Base-by-base conservation (phyloP, 2,113 vertebrate genomes). In the Pterophyllum scalare region DNA sequence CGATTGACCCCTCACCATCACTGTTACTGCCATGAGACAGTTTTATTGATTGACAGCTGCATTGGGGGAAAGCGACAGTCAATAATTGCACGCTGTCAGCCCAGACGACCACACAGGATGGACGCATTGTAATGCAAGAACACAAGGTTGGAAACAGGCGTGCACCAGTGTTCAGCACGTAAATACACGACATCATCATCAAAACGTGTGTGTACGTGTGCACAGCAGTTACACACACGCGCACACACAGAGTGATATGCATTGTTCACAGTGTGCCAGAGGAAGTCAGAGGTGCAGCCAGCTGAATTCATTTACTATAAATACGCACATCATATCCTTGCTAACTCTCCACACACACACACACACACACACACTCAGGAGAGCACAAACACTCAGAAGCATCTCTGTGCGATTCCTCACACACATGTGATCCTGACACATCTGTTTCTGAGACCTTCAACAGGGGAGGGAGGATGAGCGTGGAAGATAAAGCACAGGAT, bases 221-320 rank as follows among this genome's bases (percentile, higher is more conserved):
- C 9, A 7, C 26, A 70, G 17, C 54, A 75, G 70, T n/a, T n/a
- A 70, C 38, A 62, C 82, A 43, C 59, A 20, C 49, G 20, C 59
- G 1, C 10, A 59, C 20, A 38, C n/a, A 58, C 56, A 78, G 49
- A 83, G 54, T 61, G 52, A 59, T 46, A 31, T 49, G 75, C 38
- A 72, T 59, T 79, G 86, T 83, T 87, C 80, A 24, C 38, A 46
- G 76, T 28, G 52, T 70, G 78, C 75, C 62, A 81, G 28, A 83
- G 81, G 79, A 90, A 92, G 85, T 87, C 89, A 82, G 61, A 88
- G 76, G 84, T 79, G 79, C 81, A 83, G 87, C 87, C 78, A 75
- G 84, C 64, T 88, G 91, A 91, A 92, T 91, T 87, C 14, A 88
- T 88, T 90, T 75, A 28, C 89, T 90, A 91, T 87, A 89, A 91